Evolutionary conservation across 1,140 invertebrate genomes (phyloP), one percentile per base, ranked within the genome.

Genomic region (Drosophila neocordata): DNA sequence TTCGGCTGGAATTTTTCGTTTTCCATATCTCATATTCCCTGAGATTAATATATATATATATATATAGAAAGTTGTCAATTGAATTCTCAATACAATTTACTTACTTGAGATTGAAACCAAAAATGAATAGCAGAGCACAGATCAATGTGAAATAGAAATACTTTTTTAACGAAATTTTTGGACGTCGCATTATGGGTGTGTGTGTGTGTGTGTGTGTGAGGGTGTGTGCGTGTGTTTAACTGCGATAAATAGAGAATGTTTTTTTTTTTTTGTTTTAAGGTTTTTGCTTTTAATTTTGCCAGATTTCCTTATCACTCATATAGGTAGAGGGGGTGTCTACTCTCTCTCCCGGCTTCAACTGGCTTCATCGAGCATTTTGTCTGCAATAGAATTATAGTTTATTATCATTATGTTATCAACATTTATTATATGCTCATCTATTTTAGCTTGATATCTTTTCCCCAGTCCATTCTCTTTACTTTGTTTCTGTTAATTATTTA

Each of bases 31-130:
- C 90, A 51, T 83, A 68, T 59, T 91, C 90, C 48, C 90, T 91
- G 13, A 56, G 8, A n/a, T 20, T 15, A 35, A 34, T 1, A 18
- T 31, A 31, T 31, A 31, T 31, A 31, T 31, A 31, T 31, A 31
- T 31, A 31, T 31, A 6, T 31, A 31, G 4, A 31, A 6, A 31
- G 4, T 4, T 31, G 5, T 31, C 7, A 31, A 31, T 6, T 1
- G 4, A 31, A 31, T 31, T 31, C 6, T 31, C 7, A 6, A 31
- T 6, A 6, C 58, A 11, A 44, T 62, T 13, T 71, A 89, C 89
- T 89, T 56, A 92, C 91, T 84, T 91, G 61, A 92, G 70, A 89
- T 88, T 92, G 69, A 91, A 89, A 65, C 89, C 90, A 63, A 91
- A 91, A 61, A 92, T 88, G 37, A 92, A 70, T 22, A 92, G 65